phyloP scores from a whole-genome alignment of 1,140 invertebrate genomes.

The Cylas formicarius region DNA sequence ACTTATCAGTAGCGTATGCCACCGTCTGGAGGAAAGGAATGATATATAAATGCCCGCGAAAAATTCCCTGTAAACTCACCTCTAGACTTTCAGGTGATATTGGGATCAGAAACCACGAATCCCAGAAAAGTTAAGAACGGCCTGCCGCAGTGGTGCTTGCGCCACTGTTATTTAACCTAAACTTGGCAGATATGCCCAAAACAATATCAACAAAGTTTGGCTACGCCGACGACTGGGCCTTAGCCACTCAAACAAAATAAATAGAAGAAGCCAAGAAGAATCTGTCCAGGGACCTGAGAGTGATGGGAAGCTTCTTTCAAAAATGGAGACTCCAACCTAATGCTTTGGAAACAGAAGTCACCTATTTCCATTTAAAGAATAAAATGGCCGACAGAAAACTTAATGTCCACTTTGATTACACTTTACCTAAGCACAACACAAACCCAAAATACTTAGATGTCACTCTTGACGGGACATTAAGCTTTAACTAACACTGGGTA shows the following conservation, averaged over 20 bases:
- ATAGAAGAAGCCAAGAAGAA: no score
- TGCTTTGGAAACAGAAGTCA: neutral
- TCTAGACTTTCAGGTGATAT: no score
- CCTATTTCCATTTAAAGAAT: conserved; percentile 9
- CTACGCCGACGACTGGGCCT: conserved; percentile 18
- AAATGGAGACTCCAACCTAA: conserved; percentile 11
- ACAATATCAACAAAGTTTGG: conserved; percentile 11
- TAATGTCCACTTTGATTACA: conserved; percentile 8
- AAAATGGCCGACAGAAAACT: conserved; percentile 7
- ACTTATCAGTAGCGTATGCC: no score
- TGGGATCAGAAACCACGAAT: neutral
- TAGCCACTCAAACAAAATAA: no score
- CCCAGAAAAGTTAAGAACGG: conserved; percentile 15
- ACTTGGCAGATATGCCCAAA: conserved; percentile 12
- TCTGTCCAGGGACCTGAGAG: no score
- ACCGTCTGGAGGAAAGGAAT: conserved; percentile 3
- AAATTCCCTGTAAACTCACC: conserved; percentile 3
- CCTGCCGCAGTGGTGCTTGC: conserved; percentile 14
- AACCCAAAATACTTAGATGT: conserved; percentile 6
- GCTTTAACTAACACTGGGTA: neutral
- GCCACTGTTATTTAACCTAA: conserved; percentile 15
- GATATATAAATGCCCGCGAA: neutral
- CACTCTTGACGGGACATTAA: neutral
- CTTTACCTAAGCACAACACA: no score
- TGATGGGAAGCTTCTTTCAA: no score